phyloP scores from a whole-genome alignment of 2,888 invertebrate genomes.

The Parapristionchus giblindavisi region DNA sequence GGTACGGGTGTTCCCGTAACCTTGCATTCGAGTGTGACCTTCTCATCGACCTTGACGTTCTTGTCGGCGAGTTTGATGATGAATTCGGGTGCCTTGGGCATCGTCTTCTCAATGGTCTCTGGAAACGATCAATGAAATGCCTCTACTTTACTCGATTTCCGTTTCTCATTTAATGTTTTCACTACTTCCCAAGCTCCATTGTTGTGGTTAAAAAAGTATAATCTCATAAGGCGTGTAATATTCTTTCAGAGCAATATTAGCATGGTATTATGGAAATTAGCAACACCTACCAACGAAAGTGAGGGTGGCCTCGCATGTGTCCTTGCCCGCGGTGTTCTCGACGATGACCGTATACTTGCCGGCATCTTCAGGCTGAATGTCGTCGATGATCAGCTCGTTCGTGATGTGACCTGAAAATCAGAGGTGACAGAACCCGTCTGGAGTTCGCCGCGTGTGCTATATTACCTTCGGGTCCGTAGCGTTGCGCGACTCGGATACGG shows the following conservation, averaged over 20 bases:
- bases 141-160: neutral
- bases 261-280: neutral
- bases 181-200: neutral
- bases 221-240: neutral
- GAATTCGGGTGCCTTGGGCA: slow-evolving; percentile 62
- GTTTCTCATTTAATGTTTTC: neutral
- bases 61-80: slow-evolving; percentile 49
- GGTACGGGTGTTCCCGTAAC: slow-evolving; percentile 63
- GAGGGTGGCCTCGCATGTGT: slow-evolving; percentile 65
- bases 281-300: slow-evolving; percentile 51
- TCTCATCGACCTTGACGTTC: slow-evolving; percentile 54
- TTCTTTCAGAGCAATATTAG: neutral
- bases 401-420: slow-evolving; percentile 55
- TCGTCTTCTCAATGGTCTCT: slow-evolving; percentile 61
- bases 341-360: slow-evolving; percentile 68
- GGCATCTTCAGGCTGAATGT: slow-evolving; percentile 64
- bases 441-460: neutral
- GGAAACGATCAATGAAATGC: slow-evolving; percentile 23
- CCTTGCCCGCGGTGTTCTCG: slow-evolving; percentile 65
- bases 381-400: slow-evolving; percentile 66
- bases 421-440: neutral
- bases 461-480: slow-evolving; percentile 56
- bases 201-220: neutral
- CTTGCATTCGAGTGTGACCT: slow-evolving; percentile 75
- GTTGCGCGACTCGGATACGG: slow-evolving; percentile 65